Evolutionary conservation across 2,888 invertebrate species (phyloP).

Genomic region (Drosophila limbata): DNA sequence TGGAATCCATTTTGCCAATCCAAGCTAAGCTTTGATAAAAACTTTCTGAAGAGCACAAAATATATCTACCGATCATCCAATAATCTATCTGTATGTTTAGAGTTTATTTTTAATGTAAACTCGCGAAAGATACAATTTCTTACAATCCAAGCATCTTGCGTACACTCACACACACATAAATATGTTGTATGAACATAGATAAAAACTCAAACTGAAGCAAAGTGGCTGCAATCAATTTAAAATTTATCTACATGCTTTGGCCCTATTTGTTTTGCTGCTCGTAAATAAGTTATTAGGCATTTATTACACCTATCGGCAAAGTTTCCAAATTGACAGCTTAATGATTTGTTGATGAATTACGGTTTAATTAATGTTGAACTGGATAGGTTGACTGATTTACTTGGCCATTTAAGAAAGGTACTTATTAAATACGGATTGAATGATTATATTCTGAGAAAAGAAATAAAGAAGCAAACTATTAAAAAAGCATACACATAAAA

Average conservation of each 20-base stretch:
- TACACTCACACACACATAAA: not conserved
- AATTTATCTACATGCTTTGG: slow-evolving; percentile 38
- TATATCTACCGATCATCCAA: not conserved
- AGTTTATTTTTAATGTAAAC: not conserved
- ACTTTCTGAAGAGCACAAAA: not conserved
- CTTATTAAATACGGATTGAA: not conserved
- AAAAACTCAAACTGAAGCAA: not conserved
- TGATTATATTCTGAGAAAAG: not conserved
- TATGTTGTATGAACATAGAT: not conserved
- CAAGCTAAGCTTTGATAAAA: not conserved
- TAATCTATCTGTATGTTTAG: not conserved
- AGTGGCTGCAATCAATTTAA: slow-evolving; percentile 49
- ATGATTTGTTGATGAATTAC: slow-evolving; percentile 66
- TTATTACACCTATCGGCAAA: slow-evolving; percentile 58
- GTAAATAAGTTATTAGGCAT: slow-evolving; percentile 62
- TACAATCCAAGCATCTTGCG: not conserved
- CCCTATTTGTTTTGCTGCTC: slow-evolving; percentile 40
- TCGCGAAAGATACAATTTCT: slow-evolving; percentile 2
- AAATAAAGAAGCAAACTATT: not conserved
- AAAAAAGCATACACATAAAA: not conserved
- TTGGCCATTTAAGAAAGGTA: not conserved
- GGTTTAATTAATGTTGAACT: slow-evolving; percentile 51
- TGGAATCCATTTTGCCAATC: not conserved
- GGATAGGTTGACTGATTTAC: not conserved
- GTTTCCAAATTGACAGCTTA: slow-evolving; percentile 62